These are phyloP conservation scores for Drosophila rhopaloa DNA, from an alignment of 1,140 invertebrate genomes.

Conservation along the genomic window DNA sequence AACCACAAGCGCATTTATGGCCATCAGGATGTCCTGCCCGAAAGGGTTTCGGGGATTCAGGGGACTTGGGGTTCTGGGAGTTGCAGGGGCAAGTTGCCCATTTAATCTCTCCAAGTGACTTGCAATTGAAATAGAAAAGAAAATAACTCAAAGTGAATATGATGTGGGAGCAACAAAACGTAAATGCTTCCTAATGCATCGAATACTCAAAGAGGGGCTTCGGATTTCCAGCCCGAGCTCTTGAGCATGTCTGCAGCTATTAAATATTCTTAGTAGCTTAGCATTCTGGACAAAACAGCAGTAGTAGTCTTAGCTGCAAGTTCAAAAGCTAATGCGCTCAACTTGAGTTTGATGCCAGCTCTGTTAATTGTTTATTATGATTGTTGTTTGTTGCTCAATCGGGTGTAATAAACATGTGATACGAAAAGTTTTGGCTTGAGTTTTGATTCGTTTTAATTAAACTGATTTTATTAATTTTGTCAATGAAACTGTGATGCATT, in stretches of 20 bases:
- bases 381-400: slow-evolving; percentile 26
- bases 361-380: slow-evolving; percentile 14
- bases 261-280: slow-evolving; percentile 31
- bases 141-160: slow-evolving; percentile 82
- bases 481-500: slow-evolving; percentile 4
- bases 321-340: slow-evolving; percentile 11
- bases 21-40: slow-evolving; percentile 19
- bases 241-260: slow-evolving; percentile 18
- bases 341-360: slow-evolving; percentile 3
- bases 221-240: slow-evolving; percentile 11
- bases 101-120: slow-evolving; percentile 79
- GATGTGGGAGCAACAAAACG: slow-evolving; percentile 49
- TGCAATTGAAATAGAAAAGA: slow-evolving; percentile 75
- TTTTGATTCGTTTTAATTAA: slow-evolving; percentile 17
- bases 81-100: slow-evolving; percentile 45
- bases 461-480: slow-evolving; percentile 8
- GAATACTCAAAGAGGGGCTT: slow-evolving; percentile 14
- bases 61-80: not conserved
- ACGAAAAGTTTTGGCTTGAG: slow-evolving; percentile 4
- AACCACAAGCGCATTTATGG: slow-evolving; percentile 64
- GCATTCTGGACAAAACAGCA: not conserved
- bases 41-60: not conserved
- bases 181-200: slow-evolving; percentile 52
- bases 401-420: slow-evolving; percentile 17
- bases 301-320: slow-evolving; percentile 6